phyloP scores from a whole-genome alignment of 2,113 vertebrate genomes.

The Sylvilagus bachmani region DNA sequence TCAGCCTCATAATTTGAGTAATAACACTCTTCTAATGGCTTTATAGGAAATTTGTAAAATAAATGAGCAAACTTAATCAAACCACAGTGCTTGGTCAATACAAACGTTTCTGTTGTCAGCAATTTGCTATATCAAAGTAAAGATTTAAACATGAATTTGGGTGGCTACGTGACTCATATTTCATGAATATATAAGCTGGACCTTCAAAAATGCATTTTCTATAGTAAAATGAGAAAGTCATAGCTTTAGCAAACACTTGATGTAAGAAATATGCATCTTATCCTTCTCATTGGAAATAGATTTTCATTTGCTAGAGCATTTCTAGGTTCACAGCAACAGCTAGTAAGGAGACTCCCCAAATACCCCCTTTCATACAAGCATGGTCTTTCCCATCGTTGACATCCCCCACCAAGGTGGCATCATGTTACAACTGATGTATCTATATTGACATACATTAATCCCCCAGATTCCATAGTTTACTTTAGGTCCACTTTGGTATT shows the following conservation, averaged over 20 bases:
- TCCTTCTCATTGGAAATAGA: not conserved
- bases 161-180: conserved; percentile 53
- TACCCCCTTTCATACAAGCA: too few species aligned
- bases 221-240: conserved; percentile 62
- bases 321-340: not conserved
- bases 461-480: not conserved
- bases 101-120: conserved; percentile 71
- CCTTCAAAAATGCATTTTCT: conserved; percentile 57
- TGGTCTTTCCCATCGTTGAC: not conserved
- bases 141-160: conserved; percentile 62
- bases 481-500: not conserved
- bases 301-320: not conserved
- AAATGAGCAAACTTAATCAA: conserved; percentile 75
- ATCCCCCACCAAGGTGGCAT: not conserved
- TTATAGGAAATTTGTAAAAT: conserved; percentile 72
- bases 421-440: not conserved
- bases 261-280: not conserved
- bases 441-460: not conserved
- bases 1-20: conserved; percentile 71
- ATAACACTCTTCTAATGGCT: conserved; percentile 76
- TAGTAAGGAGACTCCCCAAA: not conserved
- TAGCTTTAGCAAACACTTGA: conserved; percentile 45
- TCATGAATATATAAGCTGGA: conserved; percentile 47
- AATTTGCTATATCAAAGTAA: conserved; percentile 59
- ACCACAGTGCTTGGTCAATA: conserved; percentile 43